Evolutionary conservation across 2,113 vertebrate species (phyloP), one percentile per base, ranked within the genome.

Genomic region (Phoxinus phoxinus): DNA sequence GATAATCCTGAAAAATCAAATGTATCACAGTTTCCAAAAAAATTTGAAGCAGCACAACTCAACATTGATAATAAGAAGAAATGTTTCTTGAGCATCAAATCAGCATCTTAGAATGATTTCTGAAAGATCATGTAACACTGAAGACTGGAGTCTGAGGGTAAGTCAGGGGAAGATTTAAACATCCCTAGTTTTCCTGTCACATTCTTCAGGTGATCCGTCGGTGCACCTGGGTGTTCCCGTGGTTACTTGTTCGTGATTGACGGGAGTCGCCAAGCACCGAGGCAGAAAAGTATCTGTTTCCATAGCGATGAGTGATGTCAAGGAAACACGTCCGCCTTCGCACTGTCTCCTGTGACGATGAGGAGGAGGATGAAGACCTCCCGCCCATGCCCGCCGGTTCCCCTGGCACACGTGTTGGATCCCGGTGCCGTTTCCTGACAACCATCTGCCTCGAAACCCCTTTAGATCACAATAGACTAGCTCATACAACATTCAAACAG

Each of bases 401-500:
- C 90, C 90, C 91, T 89, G 91, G 91, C 94, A 94, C 90, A 92
- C 90, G 87, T 84, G 74, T 85, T 78, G 51, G 91, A 93, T 92
- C 85, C 88, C 91, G 89, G 90, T 91, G 93, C 90, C 87, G 90
- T 85, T 30, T 91, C 91, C 90, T 67, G 74, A 77, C 89, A 88
- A 91, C 93, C 93, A 94, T 94, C 93, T 94, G 94, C 93, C 92
- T 92, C 85, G 80, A 44, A 88, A 92, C 90, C 89, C 87, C 86
- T 76, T 84, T 23, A 56, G 87, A 87, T 74, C 87, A 23, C 56
- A 37, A 88, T 92, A 89, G 90, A 86, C 76, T 69, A 59, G 83
- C 88, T 81, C 86, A 89, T 91, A 81, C 91, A 90, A 83, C 88
- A 90, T 91, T 90, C 87, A 91, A 75, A 90, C 89, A 88, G 63